Conservation (phyloP, 92 coral and sea anemone species). For the Paragorgia papillata region DNA sequence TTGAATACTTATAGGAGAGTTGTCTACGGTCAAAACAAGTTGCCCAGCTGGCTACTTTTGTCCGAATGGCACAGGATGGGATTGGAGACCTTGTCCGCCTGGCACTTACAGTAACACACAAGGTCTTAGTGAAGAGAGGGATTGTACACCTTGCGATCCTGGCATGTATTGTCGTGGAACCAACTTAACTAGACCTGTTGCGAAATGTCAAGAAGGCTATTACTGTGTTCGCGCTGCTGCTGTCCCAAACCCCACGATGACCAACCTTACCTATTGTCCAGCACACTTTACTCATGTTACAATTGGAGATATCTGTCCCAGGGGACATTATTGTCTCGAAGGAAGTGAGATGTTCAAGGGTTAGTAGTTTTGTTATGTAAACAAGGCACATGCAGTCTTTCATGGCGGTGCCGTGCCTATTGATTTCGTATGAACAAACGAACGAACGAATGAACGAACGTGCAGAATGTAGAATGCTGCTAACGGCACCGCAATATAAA, state of each 20-base stretch:
- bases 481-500: too few relatives aligned
- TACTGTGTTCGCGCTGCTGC: slow-evolving; percentile 93
- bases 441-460: too few relatives aligned
- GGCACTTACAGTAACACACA: slow-evolving; percentile 78
- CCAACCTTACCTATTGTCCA: slow-evolving; percentile 92
- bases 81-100: slow-evolving; percentile 88
- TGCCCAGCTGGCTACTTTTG: slow-evolving; percentile 93
- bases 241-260: slow-evolving; percentile 81
- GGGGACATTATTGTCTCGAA: slow-evolving; percentile 75
- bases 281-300: slow-evolving; percentile 77
- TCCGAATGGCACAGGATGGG: slow-evolving; percentile 89
- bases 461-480: too few relatives aligned
- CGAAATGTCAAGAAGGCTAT: slow-evolving; percentile 79
- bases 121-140: slow-evolving; percentile 77
- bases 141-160: slow-evolving; percentile 90
- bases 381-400: too few relatives aligned
- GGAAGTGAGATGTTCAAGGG: slow-evolving; percentile 79
- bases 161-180: slow-evolving; percentile 82
- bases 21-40: slow-evolving; percentile 59
- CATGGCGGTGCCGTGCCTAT: too few relatives aligned
- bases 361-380: slow-evolving; percentile 1
- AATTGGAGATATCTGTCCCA: slow-evolving; percentile 86
- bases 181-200: slow-evolving; percentile 84
- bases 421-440: too few relatives aligned
- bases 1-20: slow-evolving; percentile 46